Conservation (phyloP, 2,797 vertebrate species). For the Odontamblyopus rebecca region DNA sequence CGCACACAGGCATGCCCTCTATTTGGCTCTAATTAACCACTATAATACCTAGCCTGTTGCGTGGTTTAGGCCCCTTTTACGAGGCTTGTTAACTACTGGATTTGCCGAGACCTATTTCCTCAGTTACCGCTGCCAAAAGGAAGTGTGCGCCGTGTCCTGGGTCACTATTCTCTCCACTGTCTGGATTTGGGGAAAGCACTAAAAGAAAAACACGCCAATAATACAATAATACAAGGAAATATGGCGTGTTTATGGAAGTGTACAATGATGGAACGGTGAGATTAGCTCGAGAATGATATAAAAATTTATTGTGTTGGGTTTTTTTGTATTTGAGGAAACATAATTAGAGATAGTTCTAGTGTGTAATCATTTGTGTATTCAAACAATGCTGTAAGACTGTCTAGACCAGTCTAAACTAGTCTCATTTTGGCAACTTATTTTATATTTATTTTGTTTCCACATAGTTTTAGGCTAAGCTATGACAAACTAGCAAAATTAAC, state of each 20-base stretch:
- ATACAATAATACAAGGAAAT: conserved; percentile 29
- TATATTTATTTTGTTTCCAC: not conserved
- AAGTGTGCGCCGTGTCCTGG: conserved; percentile 54
- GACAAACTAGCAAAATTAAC: not conserved
- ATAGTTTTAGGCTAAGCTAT: not conserved
- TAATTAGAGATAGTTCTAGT: not conserved
- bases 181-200: conserved; percentile 37
- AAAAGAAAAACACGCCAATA: conserved; percentile 26
- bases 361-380: not conserved
- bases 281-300: not conserved
- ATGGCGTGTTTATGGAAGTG: conserved; percentile 11
- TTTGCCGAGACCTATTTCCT: conserved; percentile 61
- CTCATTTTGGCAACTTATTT: not conserved
- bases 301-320: not conserved
- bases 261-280: conserved; percentile 8
- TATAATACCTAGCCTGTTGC: conserved; percentile 60
- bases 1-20: conserved; percentile 48
- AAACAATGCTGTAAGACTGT: not conserved
- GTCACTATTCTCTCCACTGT: conserved; percentile 54
- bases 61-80: conserved; percentile 51
- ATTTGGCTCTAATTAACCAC: conserved; percentile 67
- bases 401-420: not conserved
- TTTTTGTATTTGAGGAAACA: not conserved
- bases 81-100: conserved; percentile 63
- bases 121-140: conserved; percentile 54